A percentile compares a stretch with the other conserved stretches of the same genome.
Conservation (phyloP, 2,113 vertebrate species). For the Nycticryphes semicollaris region DNA sequence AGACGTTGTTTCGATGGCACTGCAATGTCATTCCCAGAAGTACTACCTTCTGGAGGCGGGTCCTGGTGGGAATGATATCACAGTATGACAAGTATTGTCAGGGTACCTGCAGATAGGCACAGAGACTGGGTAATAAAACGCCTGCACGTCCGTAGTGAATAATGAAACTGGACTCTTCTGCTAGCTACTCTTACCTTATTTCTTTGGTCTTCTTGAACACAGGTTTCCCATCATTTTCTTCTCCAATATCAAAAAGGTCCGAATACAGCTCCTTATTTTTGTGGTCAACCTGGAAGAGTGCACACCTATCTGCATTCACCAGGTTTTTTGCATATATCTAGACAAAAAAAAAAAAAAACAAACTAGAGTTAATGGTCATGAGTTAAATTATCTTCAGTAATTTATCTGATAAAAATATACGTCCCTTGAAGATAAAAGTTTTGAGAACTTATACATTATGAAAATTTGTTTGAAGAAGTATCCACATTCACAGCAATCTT, state of each 20-base stretch:
- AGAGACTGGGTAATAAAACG: slow-evolving; percentile 53
- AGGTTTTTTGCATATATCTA: slow-evolving; percentile 99
- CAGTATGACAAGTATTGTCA: slow-evolving; percentile 76
- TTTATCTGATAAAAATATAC: neutral
- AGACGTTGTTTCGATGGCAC: slow-evolving; percentile 71
- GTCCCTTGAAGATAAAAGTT: neutral
- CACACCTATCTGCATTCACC: slow-evolving; percentile 98
- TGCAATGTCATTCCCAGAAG: slow-evolving; percentile 80
- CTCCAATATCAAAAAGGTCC: slow-evolving; percentile 97
- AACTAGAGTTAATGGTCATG: neutral
- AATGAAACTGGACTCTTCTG: slow-evolving; percentile 11
- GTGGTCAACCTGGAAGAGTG: slow-evolving; percentile 99
- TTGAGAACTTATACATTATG: neutral
- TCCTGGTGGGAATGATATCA: slow-evolving; percentile 80
- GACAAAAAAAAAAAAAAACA: slow-evolving; percentile 58
- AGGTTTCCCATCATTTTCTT: slow-evolving; percentile 95
- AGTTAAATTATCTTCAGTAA: neutral
- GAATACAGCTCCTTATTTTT: slow-evolving; percentile 98
- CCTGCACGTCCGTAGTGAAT: neutral
- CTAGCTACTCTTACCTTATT: slow-evolving; percentile 84
- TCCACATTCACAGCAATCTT: neutral
- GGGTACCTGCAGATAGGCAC: slow-evolving; percentile 67
- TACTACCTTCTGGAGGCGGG: slow-evolving; percentile 80
- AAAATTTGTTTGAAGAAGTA: neutral
- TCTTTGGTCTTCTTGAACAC: slow-evolving; percentile 99